Conservation (phyloP, 2,888 invertebrate species). For the Ceratothoa steindachneri region DNA sequence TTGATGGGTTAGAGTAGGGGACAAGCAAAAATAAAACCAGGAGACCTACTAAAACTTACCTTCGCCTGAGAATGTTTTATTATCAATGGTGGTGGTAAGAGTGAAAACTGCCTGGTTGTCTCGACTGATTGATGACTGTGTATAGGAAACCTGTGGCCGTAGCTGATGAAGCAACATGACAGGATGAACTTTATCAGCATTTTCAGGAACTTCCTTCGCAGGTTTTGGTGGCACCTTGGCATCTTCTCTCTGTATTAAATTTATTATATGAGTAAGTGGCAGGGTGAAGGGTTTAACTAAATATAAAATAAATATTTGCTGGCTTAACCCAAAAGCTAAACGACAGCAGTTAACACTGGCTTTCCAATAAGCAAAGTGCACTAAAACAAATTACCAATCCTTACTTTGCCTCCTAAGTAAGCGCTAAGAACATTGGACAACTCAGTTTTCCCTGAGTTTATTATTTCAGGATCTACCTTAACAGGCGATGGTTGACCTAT, state of each 20-base stretch:
- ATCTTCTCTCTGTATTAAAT: conserved; percentile 13
- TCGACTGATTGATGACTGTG: conserved; percentile 15
- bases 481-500: too few species aligned
- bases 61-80: conserved; percentile 15
- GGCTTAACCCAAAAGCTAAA: too few species aligned
- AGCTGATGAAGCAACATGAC: conserved; percentile 46
- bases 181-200: conserved; percentile 36
- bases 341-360: too few species aligned
- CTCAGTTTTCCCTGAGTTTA: background rate
- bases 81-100: conserved; percentile 29
- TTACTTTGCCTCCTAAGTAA: background rate
- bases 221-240: conserved; percentile 28
- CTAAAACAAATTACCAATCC: too few species aligned
- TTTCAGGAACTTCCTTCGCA: conserved; percentile 37
- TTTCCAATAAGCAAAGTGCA: too few species aligned
- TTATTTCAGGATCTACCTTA: too few species aligned
- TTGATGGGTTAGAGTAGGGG: too few species aligned
- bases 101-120: conserved; percentile 29
- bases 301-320: background rate
- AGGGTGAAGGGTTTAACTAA: conserved; percentile 3
- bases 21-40: too few species aligned
- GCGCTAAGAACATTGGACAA: background rate
- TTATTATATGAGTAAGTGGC: too few species aligned
- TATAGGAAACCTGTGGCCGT: conserved; percentile 34
- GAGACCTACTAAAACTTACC: too few species aligned